Evolutionary conservation across 2,797 vertebrate genomes (phyloP), one percentile per base, ranked within the genome.

Genomic region (Cynodonichthys magdalenae): DNA sequence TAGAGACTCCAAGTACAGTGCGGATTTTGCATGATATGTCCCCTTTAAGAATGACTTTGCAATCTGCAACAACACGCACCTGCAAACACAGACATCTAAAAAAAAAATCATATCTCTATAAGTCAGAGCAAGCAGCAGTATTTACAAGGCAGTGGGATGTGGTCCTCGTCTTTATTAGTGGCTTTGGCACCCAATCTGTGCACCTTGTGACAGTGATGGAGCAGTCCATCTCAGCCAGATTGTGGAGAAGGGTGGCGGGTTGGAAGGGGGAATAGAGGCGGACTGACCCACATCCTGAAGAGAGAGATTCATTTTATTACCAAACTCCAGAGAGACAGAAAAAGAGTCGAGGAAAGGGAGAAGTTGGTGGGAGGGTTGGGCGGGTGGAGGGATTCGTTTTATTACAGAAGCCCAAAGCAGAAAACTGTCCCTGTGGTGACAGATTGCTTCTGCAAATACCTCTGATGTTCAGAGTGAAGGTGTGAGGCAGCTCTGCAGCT

Each of bases 201-300:
- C 63, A 51, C 70, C 59, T 36, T 55, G 73, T 81, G 88, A 91
- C 91, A 92, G 77, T 91, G 90, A 92, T 90, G 82, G 83, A 92
- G 76, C 78, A 82, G 85, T 79, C 84, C 78, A 86, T 88, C 77
- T 68, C 51, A 65, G 67, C 58, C 60, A 54, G 72, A 59, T 69
- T 10, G 63, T 52, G 50, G 39, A 64, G 58, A 48, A 12, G 5
- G 46, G 42, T 18, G 51, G 27, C 1, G 5, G 56, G 36, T 47
- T 5, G 41, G 15, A 34, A 34, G 34, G 31, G 8, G 56, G 24
- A 53, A 42, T 61, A 7, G 20, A 52, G 61, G 65, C 11, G 1
- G 66, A 66, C 69, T 79, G 82, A 81, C 83, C 87, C 74, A 81
- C 66, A 81, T 86, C 76, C 72, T 51, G 61, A 72, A 49, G 45